Base-by-base conservation (phyloP, 2,888 invertebrate genomes). In the Tipula confusa region DNA sequence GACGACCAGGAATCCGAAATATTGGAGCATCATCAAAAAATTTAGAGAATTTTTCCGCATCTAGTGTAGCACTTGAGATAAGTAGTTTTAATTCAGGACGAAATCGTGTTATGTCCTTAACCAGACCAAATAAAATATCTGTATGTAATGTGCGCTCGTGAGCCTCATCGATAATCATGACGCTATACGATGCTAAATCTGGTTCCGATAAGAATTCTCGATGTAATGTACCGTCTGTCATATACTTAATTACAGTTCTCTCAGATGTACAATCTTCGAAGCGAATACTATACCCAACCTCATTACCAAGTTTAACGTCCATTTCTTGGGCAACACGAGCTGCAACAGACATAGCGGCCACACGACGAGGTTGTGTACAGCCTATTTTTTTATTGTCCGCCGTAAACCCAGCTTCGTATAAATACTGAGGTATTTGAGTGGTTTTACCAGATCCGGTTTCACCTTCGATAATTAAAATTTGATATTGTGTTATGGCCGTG, bases 261-360 rank as follows among this genome's bases (percentile, higher is more conserved):
- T 99, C 98, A 2, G 98, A 98, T 0, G 99, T 99, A 88, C 99
- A 99, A 88, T 99, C 99, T 91, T 99, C 99, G 91, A 99, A 99
- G 86, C 99, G 93, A 87, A 99, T 99, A 85, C 95, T 94, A 86
- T 95, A 95, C 3, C 95, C 95, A 82, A 96, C 96, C 91, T 96
- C 96, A 89, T 96, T 96, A 83, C 99, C 99, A 29, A 99, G 91
- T 90, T 99, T 99, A 0, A 97, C 96, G 86, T 94, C 93, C 96
- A 99, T 97, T 92, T 99, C 99, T 88, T 99, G 96, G 1, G 99
- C 97, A 0, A 99, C 99, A 88, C 99, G 93, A 2, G 98, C 95
- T 24, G 99, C 97, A 28, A 99, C 99, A n/a, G 98, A 98, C 99
- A 99, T 99, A 1, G 99, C 98, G 28, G 99, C 99, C 1, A 99